Conservation (phyloP, 2,113 vertebrate genomes). For the Oreochromis spilurus region DNA sequence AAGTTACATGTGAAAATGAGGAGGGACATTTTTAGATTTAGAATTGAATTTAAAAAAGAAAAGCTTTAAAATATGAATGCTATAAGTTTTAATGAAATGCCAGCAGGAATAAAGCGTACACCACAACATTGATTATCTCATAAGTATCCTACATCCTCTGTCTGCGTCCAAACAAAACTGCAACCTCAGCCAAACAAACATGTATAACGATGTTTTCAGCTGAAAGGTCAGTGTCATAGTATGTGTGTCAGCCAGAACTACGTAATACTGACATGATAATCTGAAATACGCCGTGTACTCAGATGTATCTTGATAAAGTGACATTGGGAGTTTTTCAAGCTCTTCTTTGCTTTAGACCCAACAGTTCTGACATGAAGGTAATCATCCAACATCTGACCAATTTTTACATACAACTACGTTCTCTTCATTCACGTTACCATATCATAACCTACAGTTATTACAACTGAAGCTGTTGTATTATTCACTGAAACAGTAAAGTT, state of each 20-base stretch:
- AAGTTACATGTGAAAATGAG: neutral
- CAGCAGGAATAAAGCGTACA: accelerated
- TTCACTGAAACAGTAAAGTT: neutral
- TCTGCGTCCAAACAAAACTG: neutral
- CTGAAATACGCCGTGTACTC: neutral
- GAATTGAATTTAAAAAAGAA: neutral
- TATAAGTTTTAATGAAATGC: neutral
- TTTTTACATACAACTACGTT: neutral
- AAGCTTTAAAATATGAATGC: neutral
- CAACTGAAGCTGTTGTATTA: neutral
- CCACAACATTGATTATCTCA: neutral
- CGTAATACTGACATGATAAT: neutral
- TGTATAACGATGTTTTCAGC: neutral
- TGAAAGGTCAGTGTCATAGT: neutral
- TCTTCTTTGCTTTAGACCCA: neutral
- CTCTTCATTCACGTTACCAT: neutral
- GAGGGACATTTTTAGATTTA: neutral
- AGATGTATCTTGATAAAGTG: neutral
- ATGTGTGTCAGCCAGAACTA: neutral
- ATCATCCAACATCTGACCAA: neutral
- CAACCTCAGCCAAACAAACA: neutral
- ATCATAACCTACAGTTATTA: neutral
- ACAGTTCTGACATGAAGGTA: neutral
- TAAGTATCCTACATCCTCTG: neutral
- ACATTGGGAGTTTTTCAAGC: neutral